These are phyloP conservation scores for Meteorus cinctellus DNA, from an alignment of 2,888 invertebrate genomes.

Conservation along the genomic window DNA sequence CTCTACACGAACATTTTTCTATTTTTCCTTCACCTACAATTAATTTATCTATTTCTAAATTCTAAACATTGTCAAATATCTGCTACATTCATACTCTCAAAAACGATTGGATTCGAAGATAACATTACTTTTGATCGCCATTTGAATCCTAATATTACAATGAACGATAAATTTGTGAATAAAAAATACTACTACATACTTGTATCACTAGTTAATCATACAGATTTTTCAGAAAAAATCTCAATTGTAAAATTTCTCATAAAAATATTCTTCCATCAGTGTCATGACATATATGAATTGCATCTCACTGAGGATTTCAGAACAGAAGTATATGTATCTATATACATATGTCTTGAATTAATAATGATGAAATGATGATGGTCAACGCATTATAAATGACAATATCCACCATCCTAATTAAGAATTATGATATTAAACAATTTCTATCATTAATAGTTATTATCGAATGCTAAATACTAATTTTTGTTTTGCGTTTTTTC, in stretches of 20 bases:
- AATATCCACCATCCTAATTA: background rate
- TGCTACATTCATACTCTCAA: too few species aligned
- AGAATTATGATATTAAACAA: background rate
- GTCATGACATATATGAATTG: background rate
- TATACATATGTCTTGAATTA: background rate
- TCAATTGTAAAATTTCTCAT: conserved; percentile 16
- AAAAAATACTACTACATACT: conserved; percentile 9
- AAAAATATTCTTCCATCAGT: conserved; percentile 14
- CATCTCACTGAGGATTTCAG: background rate
- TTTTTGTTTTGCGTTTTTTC: background rate
- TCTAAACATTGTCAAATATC: too few species aligned
- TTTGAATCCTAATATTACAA: background rate
- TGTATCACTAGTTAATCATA: background rate
- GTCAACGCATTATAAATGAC: background rate
- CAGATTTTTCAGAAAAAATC: conserved; percentile 7
- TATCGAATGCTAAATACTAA: too few species aligned
- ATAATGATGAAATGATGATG: background rate
- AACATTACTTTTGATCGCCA: background rate
- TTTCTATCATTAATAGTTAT: background rate
- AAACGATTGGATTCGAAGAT: background rate
- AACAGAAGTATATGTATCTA: background rate
- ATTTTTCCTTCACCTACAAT: too few species aligned
- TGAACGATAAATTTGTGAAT: background rate
- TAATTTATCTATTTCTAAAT: too few species aligned
- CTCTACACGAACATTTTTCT: too few species aligned